Percentiles rank a stretch among this genome's conserved stretches.
phyloP scores from a whole-genome alignment of 2,113 vertebrate genomes.

The Scomber colias region DNA sequence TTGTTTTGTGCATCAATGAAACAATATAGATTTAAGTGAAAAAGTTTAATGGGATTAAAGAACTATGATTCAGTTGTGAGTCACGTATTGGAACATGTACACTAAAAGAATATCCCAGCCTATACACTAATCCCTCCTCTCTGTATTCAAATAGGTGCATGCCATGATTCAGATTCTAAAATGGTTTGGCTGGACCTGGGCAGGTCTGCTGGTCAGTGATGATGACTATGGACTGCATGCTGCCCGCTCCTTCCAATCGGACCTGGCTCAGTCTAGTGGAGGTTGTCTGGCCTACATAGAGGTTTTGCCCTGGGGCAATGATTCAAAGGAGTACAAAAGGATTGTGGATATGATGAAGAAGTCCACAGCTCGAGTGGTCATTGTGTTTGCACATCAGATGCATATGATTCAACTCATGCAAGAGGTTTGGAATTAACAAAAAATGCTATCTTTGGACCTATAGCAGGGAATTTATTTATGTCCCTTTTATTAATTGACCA shows the following conservation, averaged over 20 bases:
- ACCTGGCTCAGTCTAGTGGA: conserved; percentile 34
- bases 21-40: too few species aligned
- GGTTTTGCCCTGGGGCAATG: conserved; percentile 56
- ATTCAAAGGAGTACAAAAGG: conserved; percentile 25
- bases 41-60: too few species aligned
- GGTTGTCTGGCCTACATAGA: conserved; percentile 64
- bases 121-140: neutral
- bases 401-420: conserved; percentile 58
- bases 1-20: too few species aligned
- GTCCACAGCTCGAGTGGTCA: conserved; percentile 63
- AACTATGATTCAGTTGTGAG: neutral
- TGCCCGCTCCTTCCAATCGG: conserved; percentile 45
- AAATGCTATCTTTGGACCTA: too few species aligned
- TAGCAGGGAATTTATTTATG: too few species aligned
- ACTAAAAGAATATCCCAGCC: neutral
- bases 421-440: conserved; percentile 35
- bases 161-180: conserved; percentile 67
- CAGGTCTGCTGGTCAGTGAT: conserved; percentile 61
- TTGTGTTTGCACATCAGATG: conserved; percentile 63
- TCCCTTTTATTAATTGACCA: too few species aligned
- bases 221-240: conserved; percentile 63
- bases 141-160: conserved; percentile 32
- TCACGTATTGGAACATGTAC: neutral
- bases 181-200: conserved; percentile 61
- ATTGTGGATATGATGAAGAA: conserved; percentile 51